These are phyloP conservation scores for Larimichthys crocea DNA, from an alignment of 2,113 vertebrate species.

Conservation along the genomic window DNA sequence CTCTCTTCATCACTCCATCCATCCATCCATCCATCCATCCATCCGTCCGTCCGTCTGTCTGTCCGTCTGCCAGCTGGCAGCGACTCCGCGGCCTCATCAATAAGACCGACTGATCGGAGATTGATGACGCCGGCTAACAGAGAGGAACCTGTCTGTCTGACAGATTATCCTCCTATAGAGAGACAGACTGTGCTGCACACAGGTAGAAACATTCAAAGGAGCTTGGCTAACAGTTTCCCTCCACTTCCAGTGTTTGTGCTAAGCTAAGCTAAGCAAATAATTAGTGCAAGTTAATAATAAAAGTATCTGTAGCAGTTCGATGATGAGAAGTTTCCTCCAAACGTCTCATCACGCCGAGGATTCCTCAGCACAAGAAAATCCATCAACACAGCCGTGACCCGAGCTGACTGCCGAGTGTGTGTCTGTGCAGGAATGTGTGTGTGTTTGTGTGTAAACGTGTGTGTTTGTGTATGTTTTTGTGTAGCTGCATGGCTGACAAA, in stretches of 20 bases:
- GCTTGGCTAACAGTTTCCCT: constrained; percentile 3
- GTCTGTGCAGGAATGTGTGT: constrained; percentile 35
- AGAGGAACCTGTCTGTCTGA: constrained; percentile 71
- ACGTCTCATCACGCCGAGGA: constrained; percentile 40
- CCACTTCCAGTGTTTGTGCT: constrained; percentile 2
- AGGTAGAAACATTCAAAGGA: constrained; percentile 11
- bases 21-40: constrained; percentile 50
- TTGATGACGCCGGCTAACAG: constrained; percentile 57
- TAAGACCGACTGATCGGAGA: constrained; percentile 70
- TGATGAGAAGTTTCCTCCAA: constrained; percentile 33
- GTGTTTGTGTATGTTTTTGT: constrained; percentile 25
- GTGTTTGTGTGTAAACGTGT: constrained; percentile 27
- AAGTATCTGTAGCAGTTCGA: too few species aligned
- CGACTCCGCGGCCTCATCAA: constrained; percentile 65
- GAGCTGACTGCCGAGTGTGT: constrained; percentile 49
- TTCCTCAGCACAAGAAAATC: constrained; percentile 44
- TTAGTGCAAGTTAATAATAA: too few species aligned
- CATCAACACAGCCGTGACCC: constrained; percentile 41
- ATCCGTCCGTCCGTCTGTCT: constrained; percentile 28
- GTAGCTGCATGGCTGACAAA: constrained; percentile 50
- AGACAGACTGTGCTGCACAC: constrained; percentile 4
- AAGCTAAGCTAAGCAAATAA: too few species aligned
- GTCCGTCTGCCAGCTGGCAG: constrained; percentile 74
- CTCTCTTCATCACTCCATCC: constrained; percentile 55
- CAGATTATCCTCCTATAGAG: constrained; percentile 53